A percentile compares a stretch with the other conserved stretches of the same genome.
Evolutionary conservation across 2,888 invertebrate genomes (phyloP).

Genomic region (Tyria jacobaeae): DNA sequence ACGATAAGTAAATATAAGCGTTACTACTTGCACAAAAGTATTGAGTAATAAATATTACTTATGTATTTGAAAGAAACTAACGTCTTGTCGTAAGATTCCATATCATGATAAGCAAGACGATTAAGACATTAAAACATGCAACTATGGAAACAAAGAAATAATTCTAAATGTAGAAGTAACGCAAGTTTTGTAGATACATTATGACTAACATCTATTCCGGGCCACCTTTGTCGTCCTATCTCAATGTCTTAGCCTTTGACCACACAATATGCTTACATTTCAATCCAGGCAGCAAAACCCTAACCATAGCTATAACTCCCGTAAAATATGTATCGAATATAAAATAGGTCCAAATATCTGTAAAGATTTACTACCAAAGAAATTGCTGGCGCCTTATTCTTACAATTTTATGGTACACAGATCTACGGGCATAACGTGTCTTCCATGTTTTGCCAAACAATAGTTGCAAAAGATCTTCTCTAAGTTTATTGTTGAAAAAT

Average conservation of each 20-base stretch:
- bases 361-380: neutral
- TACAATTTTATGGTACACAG: neutral
- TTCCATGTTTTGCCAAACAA: neutral
- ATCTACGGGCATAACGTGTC: neutral
- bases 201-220: too few species aligned
- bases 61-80: neutral
- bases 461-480: too few species aligned
- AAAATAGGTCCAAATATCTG: neutral
- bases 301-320: too few species aligned
- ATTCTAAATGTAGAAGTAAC: neutral
- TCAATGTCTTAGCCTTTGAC: too few species aligned
- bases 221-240: too few species aligned
- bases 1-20: neutral
- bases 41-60: neutral
- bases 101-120: neutral
- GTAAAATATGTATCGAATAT: too few species aligned
- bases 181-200: too few species aligned
- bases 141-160: neutral
- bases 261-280: too few species aligned
- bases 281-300: too few species aligned
- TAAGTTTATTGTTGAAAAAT: too few species aligned
- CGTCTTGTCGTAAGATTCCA: neutral
- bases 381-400: too few species aligned
- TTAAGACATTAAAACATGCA: neutral
- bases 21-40: neutral